Evolutionary conservation across 2,797 vertebrate genomes (phyloP), one percentile per base, ranked within the genome.

Genomic region (Mallotus villosus): DNA sequence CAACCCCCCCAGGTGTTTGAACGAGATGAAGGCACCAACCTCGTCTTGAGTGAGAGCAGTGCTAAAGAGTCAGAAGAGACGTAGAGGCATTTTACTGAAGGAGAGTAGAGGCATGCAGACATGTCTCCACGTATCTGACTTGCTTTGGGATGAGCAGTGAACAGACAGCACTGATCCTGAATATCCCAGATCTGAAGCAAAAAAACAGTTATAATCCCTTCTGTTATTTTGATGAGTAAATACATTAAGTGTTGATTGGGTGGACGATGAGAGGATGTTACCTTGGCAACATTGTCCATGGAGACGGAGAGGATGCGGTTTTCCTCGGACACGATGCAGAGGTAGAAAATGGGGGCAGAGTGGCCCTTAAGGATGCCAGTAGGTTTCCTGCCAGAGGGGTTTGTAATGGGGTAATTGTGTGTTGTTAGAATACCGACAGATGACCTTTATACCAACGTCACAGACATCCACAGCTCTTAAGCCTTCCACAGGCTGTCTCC

Each of bases 131-230:
- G 85, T 67, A 93, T 85, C 66, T 84, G 34, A 2, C 85, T 95
- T 68, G 82, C 88, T 86, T 87, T 92, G 57, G 89, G 78, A 4
- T 90, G 89, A 21, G 86, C 82, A 1, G 87, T 92, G 74, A 92
- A 88, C 49, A 93, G 82, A 82, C 93, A 95, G 3, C 79, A 89
- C 74, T 94, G 90, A 53, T 91, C 93, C 64, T 93, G 84, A 70
- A 94, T 90, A 78, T 93, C 89, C 91, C 93, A 95, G 81, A 95
- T 92, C 94, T 94, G 83, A 29, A 76, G 19, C 59, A 57, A 11
- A 46, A 46, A 60, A 70, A 27, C 60, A 12, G 14, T 41, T 22
- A n/a, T 66, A 25, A 8, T 27, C 22, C 0, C 27, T 29, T 70
- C 7, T 25, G 1, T 71, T 0, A 4, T 25, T 46, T 46, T 12